A percentile compares a stretch with the other conserved stretches of the same genome.
Conservation (phyloP, 2,797 vertebrate species). For the Channallabes apus region DNA sequence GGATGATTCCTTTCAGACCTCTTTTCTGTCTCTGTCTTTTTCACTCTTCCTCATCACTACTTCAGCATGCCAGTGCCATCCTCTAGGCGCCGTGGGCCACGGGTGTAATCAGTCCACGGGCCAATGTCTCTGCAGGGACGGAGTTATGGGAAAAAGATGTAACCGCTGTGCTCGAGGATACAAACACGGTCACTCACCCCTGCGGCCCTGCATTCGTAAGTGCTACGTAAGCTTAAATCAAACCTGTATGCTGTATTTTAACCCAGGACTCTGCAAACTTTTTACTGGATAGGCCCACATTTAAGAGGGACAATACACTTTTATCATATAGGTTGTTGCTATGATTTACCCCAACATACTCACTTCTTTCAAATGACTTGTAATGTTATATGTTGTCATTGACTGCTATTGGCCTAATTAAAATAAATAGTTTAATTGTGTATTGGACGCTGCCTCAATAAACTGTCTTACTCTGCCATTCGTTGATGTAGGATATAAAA, state of each 20-base stretch:
- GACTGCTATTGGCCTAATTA: slow-evolving; percentile 58
- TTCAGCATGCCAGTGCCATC: slow-evolving; percentile 86
- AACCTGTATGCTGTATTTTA: slow-evolving; percentile 2
- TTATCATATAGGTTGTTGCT: background rate
- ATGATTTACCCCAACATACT: background rate
- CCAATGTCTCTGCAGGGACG: slow-evolving; percentile 86
- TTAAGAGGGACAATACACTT: background rate
- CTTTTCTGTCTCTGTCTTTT: background rate
- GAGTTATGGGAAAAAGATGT: slow-evolving; percentile 83
- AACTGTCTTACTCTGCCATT: background rate
- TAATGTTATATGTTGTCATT: slow-evolving; percentile 55
- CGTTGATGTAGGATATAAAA: slow-evolving; percentile 31
- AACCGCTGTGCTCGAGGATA: slow-evolving; percentile 84
- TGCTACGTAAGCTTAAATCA: slow-evolving; percentile 27
- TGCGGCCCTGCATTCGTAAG: slow-evolving; percentile 87
- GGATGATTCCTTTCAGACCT: background rate
- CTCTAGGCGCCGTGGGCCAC: slow-evolving; percentile 80
- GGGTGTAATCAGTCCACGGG: slow-evolving; percentile 89
- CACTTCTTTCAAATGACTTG: slow-evolving; percentile 18
- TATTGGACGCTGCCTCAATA: slow-evolving; percentile 10
- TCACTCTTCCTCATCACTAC: background rate
- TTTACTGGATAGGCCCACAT: background rate
- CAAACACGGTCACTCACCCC: slow-evolving; percentile 83
- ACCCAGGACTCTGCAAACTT: background rate
- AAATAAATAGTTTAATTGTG: slow-evolving; percentile 55